Conservation (phyloP, 23 tunicate species). For the Halocynthia aurantium region DNA sequence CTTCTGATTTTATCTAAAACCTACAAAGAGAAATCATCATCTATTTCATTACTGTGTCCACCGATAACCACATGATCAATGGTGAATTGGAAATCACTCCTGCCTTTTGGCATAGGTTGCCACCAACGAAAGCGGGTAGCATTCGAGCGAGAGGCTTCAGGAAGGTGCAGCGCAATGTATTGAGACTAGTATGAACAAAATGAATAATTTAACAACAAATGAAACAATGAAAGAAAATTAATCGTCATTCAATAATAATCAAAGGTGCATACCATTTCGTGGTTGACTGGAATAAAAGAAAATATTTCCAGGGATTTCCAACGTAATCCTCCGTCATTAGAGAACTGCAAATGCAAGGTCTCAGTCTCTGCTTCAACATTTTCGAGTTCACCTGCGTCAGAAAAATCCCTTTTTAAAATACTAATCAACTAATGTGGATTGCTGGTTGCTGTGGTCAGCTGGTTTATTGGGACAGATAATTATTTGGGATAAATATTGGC, state of each 20-base stretch:
- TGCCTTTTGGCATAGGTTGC: constrained; percentile 44
- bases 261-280: not conserved
- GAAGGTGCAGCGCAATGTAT: constrained; percentile 32
- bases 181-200: constrained; percentile 16
- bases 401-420: too few relatives aligned
- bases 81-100: constrained; percentile 21
- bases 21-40: constrained; percentile 50
- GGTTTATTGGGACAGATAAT: too few relatives aligned
- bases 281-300: not conserved
- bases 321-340: constrained; percentile 58
- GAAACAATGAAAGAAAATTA: not conserved
- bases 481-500: too few relatives aligned
- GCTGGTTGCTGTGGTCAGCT: too few relatives aligned
- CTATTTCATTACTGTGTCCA: constrained; percentile 18
- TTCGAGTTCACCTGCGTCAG: not conserved
- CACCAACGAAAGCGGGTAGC: constrained; percentile 88
- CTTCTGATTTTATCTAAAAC: not conserved
- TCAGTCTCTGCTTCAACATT: not conserved
- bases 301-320: constrained; percentile 41
- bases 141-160: constrained; percentile 55
- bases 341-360: constrained; percentile 29
- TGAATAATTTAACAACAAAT: too few relatives aligned
- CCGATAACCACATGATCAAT: constrained; percentile 69
- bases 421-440: too few relatives aligned
- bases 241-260: not conserved